Conservation (phyloP, 2,888 invertebrate genomes). For the Elaeidobius kamerunicus region DNA sequence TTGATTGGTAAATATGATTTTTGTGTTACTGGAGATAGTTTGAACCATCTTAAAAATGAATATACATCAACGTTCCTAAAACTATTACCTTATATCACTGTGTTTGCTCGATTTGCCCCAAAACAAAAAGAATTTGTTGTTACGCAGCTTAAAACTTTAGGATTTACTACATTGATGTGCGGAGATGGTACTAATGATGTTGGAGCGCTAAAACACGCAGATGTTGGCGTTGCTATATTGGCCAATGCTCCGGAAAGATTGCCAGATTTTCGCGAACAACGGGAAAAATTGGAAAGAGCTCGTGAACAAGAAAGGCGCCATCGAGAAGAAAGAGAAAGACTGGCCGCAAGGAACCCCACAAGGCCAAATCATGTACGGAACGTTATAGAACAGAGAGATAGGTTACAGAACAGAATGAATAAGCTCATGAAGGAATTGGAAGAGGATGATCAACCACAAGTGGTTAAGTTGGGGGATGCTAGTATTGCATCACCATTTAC, state of each 20-base stretch:
- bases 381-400: conserved; percentile 40
- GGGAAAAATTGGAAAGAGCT: conserved; percentile 39
- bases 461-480: conserved; percentile 96
- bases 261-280: conserved; percentile 46
- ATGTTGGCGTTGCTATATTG: conserved; percentile 91
- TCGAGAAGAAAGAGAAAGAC: conserved; percentile 32
- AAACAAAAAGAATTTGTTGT: conserved; percentile 98
- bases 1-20: conserved; percentile 78
- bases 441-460: conserved; percentile 79
- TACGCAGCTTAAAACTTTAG: conserved; percentile 80
- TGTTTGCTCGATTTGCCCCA: conserved; percentile 96
- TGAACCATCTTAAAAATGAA: conserved; percentile 51
- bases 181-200: conserved; percentile 99
- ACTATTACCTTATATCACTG: conserved; percentile 81
- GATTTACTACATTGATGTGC: conserved; percentile 95
- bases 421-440: conserved; percentile 81
- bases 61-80: conserved; percentile 39
- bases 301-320: conserved; percentile 37
- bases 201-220: conserved; percentile 96
- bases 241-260: conserved; percentile 72
- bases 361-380: conserved; percentile 38
- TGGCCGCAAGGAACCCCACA: conserved; percentile 33
- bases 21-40: conserved; percentile 92
- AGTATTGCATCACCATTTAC: conserved; percentile 99
- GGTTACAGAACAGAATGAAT: conserved; percentile 50